Evolutionary conservation across 2,113 vertebrate species (phyloP).

Genomic region (Mirounga angustirostris): DNA sequence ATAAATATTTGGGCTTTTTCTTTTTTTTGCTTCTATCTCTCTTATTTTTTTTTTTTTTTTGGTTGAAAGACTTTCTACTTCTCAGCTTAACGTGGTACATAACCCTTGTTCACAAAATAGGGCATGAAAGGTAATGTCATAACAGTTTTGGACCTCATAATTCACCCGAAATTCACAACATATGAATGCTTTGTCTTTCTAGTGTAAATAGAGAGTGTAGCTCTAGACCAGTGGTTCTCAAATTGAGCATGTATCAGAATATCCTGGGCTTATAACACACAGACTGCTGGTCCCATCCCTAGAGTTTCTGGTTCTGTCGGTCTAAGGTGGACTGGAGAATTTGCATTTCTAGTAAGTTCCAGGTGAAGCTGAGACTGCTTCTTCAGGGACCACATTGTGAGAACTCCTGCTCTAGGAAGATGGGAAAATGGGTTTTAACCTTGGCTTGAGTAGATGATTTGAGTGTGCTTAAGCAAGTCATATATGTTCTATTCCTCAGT

Average conservation of each 20-base stretch:
- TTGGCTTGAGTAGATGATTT: not conserved
- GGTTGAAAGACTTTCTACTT: constrained; percentile 2
- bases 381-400: constrained; percentile 5
- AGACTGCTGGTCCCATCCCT: not conserved
- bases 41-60: not conserved
- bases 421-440: not conserved
- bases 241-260: not conserved
- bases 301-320: not conserved
- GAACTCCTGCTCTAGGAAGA: not conserved
- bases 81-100: not conserved
- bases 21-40: not conserved
- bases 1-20: constrained; percentile 1
- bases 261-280: not conserved
- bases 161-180: not conserved
- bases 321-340: not conserved
- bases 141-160: not conserved
- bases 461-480: not conserved
- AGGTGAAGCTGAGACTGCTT: not conserved
- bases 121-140: not conserved
- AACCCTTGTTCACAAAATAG: constrained; percentile 20
- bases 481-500: constrained; percentile 24
- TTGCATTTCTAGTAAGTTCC: constrained; percentile 31
- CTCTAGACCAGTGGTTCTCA: not conserved
- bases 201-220: not conserved
- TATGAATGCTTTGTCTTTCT: constrained; percentile 22